Evolutionary conservation across 1,140 invertebrate species (phyloP), one percentile per base, ranked within the genome.

Genomic region (Drosophila albomicans): DNA sequence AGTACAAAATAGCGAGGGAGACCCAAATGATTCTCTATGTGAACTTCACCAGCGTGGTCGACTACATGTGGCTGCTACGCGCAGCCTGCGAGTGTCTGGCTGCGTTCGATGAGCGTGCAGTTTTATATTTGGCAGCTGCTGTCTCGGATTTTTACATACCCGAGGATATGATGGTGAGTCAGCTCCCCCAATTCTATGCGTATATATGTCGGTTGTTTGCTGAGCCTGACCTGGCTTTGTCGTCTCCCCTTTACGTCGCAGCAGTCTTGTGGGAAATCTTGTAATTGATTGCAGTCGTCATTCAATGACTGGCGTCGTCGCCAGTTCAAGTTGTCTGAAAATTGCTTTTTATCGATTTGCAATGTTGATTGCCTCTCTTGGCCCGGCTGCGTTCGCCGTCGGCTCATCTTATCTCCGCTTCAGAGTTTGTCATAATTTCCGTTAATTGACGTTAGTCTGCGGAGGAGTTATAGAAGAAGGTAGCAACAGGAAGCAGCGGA

Each of bases 141-240:
- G 99, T 99, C 0, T 99, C 99, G 1, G 99, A 99, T 93, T 99
- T 99, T 94, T 99, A 99, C 93, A 96, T 99, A 93, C 98, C 98
- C 52, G 95, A 96, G 73, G 95, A 96, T 92, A 94, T 98, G 94
- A 96, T 99, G 96, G 98, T 98, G 93, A 94, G 93, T 92, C 41
- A n/a, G 7, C 32, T 32, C 32, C 35, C 8, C n/a, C 41, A 49
- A 61, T 56, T 48, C 38, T 49, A 51, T 41, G 3, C 3, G 3
- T 3, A 11, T 5, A n/a, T 4, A 7, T 5, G 32, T 8, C 7
- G 6, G 32, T 32, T 32, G 32, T 5, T 32, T 32, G 32, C 1
- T 8, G 5, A 8, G 32, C 32, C 7, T 38, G 7, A 10, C 8
- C 7, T 38, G 6, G 35, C 35, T 8, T 32, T 38, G 51, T 30